phyloP scores from a whole-genome alignment of 2,113 vertebrate genomes.

The Onychostruthus taczanowskii region DNA sequence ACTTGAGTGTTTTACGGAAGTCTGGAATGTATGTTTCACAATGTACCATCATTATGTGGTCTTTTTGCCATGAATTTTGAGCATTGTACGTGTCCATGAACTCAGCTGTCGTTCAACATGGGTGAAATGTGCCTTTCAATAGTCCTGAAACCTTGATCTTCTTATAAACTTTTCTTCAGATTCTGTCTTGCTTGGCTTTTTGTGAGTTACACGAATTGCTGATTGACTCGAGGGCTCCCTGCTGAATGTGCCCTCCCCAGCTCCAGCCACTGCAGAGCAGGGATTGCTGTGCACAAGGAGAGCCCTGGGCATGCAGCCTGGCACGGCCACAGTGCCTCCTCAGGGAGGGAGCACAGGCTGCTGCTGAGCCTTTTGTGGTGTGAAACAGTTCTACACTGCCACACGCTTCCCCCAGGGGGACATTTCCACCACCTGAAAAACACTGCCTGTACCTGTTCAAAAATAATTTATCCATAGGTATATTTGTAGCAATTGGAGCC shows the following conservation, averaged over 20 bases:
- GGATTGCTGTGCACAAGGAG: neutral
- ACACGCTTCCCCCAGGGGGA: rapidly evolving
- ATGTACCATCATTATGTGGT: neutral
- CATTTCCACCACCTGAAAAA: neutral
- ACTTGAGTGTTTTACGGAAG: neutral
- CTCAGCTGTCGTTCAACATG: neutral
- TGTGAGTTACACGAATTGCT: neutral
- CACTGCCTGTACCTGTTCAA: neutral
- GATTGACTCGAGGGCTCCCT: neutral
- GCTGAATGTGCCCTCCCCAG: neutral
- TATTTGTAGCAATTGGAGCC: neutral
- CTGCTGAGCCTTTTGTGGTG: neutral
- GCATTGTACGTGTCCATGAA: neutral
- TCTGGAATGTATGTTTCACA: constrained; percentile 16
- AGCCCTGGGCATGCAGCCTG: neutral
- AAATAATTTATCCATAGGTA: neutral
- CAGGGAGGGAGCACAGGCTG: neutral
- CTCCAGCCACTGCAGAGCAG: neutral
- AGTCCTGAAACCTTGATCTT: constrained; percentile 22
- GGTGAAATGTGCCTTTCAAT: constrained; percentile 56
- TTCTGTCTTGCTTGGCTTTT: neutral
- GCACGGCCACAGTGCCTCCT: neutral
- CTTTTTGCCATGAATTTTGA: neutral
- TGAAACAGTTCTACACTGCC: rapidly evolving
- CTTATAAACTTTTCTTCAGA: constrained; percentile 54